Evolutionary conservation across 1,140 invertebrate genomes (phyloP).

Genomic region (Bradysia coprophila): DNA sequence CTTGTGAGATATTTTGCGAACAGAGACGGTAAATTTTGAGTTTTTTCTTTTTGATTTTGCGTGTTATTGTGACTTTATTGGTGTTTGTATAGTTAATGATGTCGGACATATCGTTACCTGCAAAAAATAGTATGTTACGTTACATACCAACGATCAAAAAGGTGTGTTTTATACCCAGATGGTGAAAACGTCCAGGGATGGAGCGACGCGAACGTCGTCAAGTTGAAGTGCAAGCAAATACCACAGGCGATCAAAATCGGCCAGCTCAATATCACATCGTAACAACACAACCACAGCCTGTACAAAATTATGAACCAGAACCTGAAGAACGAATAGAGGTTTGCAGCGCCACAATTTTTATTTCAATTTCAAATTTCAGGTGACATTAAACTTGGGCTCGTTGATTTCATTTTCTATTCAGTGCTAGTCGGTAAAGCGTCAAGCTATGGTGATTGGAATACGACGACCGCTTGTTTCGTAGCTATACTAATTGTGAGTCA

Average conservation of each 20-base stretch:
- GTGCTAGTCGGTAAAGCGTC: constrained; percentile 97
- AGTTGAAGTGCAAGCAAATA: constrained; percentile 26
- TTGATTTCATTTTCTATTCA: constrained; percentile 99
- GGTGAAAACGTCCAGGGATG: constrained; percentile 40
- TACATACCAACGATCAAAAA: too few species aligned
- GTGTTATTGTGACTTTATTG: too few species aligned
- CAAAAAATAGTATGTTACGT: too few species aligned
- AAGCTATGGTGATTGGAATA: constrained; percentile 98
- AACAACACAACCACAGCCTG: constrained; percentile 13
- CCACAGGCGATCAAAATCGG: constrained; percentile 15
- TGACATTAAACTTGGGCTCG: constrained; percentile 93
- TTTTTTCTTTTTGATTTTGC: too few species aligned
- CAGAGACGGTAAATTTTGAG: constrained; percentile 19
- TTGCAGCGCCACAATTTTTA: neutral
- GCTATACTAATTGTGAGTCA: constrained; percentile 91
- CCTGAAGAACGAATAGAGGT: constrained; percentile 18
- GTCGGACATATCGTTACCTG: too few species aligned
- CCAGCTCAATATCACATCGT: constrained; percentile 21
- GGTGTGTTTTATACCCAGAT: constrained; percentile 47
- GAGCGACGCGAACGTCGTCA: constrained; percentile 26
- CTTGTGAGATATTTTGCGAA: constrained; percentile 23
- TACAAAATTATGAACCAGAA: constrained; percentile 6
- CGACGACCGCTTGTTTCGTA: constrained; percentile 93
- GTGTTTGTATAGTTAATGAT: constrained; percentile 33
- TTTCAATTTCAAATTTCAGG: constrained; percentile 28